Evolutionary conservation across 2,797 vertebrate genomes (phyloP).

Genomic region (Mallotus villosus): DNA sequence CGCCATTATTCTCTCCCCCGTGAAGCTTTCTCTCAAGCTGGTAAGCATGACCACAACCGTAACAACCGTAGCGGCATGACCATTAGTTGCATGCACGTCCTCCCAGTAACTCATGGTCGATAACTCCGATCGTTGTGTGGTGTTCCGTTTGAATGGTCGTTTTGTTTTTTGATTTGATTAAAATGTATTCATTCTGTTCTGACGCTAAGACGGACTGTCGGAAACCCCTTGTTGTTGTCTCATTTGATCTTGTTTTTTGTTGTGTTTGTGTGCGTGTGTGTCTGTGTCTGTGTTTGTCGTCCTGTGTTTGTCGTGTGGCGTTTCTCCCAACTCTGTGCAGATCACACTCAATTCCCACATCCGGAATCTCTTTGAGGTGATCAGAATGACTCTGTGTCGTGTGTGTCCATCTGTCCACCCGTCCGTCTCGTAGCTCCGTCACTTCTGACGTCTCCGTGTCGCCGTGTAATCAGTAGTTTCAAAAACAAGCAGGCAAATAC

Average conservation of each 20-base stretch:
- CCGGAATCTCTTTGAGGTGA: constrained; percentile 86
- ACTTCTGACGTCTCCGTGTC: neutral
- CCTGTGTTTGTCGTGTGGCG: constrained; percentile 59
- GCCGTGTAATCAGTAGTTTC: neutral
- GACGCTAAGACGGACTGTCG: constrained; percentile 58
- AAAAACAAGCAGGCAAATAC: too few relatives aligned
- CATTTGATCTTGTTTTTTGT: constrained; percentile 59
- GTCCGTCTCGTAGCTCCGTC: constrained; percentile 15
- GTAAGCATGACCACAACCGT: constrained; percentile 80
- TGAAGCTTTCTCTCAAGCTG: constrained; percentile 87
- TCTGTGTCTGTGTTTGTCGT: constrained; percentile 56
- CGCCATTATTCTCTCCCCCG: constrained; percentile 62
- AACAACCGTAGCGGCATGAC: constrained; percentile 66
- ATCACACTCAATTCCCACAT: constrained; percentile 85
- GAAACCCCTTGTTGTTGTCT: constrained; percentile 56
- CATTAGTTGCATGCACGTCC: constrained; percentile 61
- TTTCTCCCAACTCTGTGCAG: constrained; percentile 72
- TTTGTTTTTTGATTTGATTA: constrained; percentile 29
- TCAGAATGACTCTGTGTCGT: constrained; percentile 71
- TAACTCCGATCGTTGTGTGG: constrained; percentile 42
- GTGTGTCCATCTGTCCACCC: constrained; percentile 40
- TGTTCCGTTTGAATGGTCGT: constrained; percentile 31
- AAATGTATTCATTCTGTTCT: constrained; percentile 46
- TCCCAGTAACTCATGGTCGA: constrained; percentile 66
- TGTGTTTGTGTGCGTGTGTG: constrained; percentile 51